Conservation (phyloP, 2,888 invertebrate species). For the Acanthoscelides obtectus region DNA sequence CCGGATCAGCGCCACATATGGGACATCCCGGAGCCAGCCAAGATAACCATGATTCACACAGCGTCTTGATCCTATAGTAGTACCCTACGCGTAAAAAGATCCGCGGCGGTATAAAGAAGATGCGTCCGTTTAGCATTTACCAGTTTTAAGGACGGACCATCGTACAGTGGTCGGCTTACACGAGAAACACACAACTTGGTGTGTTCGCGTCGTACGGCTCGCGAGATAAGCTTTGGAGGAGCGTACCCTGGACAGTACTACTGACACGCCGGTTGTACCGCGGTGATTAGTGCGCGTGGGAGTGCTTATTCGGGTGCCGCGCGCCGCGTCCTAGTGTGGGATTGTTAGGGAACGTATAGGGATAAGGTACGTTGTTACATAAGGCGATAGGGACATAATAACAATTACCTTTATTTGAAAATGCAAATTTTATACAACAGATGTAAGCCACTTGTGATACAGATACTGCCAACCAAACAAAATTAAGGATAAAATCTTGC, state of each 20-base stretch:
- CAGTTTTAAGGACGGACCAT: constrained; percentile 15
- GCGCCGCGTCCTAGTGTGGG: neutral
- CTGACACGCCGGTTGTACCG: neutral
- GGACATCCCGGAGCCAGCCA: neutral
- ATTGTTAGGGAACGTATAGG: neutral
- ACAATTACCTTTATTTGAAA: too few species aligned
- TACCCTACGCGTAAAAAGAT: constrained; percentile 21
- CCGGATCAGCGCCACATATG: neutral
- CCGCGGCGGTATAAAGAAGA: constrained; percentile 24
- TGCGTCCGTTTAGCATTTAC: constrained; percentile 18
- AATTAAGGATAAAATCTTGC: too few species aligned
- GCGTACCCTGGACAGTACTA: neutral
- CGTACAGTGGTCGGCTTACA: neutral
- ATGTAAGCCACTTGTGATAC: too few species aligned
- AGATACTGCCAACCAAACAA: too few species aligned
- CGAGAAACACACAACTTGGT: neutral
- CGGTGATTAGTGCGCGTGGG: neutral
- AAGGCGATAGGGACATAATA: neutral
- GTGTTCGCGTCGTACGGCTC: neutral
- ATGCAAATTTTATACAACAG: too few species aligned
- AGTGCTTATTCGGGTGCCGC: neutral
- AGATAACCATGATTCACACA: neutral
- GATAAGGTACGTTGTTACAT: neutral
- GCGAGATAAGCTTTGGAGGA: neutral
- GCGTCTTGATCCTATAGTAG: neutral